phyloP scores from a whole-genome alignment of 2,113 vertebrate genomes.

The Nesoenas mayeri region DNA sequence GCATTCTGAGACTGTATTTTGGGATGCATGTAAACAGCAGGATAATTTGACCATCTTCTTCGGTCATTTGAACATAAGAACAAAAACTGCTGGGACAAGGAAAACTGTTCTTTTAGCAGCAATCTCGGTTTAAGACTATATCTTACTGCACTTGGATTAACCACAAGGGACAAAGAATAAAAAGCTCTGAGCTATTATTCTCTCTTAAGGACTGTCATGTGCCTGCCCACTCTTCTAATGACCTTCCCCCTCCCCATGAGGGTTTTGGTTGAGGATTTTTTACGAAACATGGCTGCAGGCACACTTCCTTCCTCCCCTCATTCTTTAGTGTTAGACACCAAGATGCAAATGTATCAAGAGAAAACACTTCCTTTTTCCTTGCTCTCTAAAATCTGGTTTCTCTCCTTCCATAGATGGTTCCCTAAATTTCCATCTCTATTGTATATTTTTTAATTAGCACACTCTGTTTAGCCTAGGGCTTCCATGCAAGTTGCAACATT shows the following conservation, averaged over 20 bases:
- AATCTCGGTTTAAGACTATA: neutral
- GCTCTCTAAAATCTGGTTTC: neutral
- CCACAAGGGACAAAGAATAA: neutral
- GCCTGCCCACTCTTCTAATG: neutral
- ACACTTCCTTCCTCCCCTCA: slow-evolving; percentile 6
- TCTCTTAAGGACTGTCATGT: neutral
- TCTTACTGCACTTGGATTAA: neutral
- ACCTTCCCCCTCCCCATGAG: neutral
- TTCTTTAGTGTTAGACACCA: neutral
- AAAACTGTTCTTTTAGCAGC: neutral
- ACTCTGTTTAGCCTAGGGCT: neutral
- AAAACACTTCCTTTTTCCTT: neutral
- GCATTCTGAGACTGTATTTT: neutral
- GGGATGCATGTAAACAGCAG: neutral
- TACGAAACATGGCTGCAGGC: neutral
- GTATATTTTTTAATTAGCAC: neutral
- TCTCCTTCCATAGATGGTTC: neutral
- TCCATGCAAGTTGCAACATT: slow-evolving; percentile 23
- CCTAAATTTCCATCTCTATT: neutral
- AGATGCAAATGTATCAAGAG: neutral
- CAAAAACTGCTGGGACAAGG: neutral
- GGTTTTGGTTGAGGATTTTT: neutral
- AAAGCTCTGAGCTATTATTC: neutral
- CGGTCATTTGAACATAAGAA: neutral
- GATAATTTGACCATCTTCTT: neutral